Conservation (phyloP, 35 echinoderm and acorn worm species). For the Strongylocentrotus purpuratus region DNA sequence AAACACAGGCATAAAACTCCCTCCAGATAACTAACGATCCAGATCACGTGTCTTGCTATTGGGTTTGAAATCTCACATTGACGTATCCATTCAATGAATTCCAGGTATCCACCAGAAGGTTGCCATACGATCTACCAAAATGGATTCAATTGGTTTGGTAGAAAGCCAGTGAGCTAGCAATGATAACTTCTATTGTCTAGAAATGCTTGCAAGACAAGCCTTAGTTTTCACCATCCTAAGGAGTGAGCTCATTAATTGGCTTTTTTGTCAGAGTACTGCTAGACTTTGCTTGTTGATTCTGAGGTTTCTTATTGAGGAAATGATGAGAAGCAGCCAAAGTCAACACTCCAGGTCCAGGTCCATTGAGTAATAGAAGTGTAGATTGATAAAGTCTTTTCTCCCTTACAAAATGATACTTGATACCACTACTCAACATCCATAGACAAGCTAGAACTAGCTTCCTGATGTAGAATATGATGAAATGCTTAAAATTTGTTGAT, state of each 20-base stretch:
- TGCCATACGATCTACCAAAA: neutral
- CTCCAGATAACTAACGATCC: neutral
- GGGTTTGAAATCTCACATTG: neutral
- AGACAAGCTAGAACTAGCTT: neutral
- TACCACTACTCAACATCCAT: neutral
- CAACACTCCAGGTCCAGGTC: neutral
- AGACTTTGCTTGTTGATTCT: neutral
- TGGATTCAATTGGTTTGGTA: neutral
- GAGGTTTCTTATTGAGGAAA: neutral
- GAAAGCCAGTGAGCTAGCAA: neutral
- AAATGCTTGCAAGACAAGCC: neutral
- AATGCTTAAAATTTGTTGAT: neutral
- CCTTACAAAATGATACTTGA: constrained; percentile 6
- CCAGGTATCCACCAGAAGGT: neutral
- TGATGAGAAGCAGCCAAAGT: neutral
- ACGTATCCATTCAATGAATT: neutral
- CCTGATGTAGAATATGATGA: neutral
- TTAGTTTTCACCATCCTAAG: neutral
- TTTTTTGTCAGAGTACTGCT: neutral
- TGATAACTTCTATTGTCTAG: neutral
- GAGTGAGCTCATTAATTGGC: no score
- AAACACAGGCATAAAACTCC: neutral
- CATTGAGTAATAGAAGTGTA: neutral
- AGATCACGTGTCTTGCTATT: neutral
- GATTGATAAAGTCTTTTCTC: neutral